Conservation (phyloP, 2,888 invertebrate genomes). For the Epistrophe grossulariae region DNA sequence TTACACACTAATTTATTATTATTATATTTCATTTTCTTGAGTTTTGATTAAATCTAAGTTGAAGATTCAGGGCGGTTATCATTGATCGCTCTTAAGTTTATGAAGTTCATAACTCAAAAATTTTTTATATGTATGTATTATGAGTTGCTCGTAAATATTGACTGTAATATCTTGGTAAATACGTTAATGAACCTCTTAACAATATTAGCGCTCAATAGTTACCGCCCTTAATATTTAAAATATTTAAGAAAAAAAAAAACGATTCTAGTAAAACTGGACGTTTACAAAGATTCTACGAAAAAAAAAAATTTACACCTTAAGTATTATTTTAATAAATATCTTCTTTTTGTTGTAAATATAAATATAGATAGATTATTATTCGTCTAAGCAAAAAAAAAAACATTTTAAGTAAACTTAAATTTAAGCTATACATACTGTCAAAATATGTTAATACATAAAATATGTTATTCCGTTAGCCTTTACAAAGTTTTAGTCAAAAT, state of each 20-base stretch:
- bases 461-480: constrained; percentile 37
- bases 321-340: constrained; percentile 54
- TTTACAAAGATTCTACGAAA: constrained; percentile 42
- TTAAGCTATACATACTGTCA: constrained; percentile 41
- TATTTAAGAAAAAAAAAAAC: constrained; percentile 14
- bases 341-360: constrained; percentile 57
- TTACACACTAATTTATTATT: constrained; percentile 2
- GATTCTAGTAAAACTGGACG: constrained; percentile 58
- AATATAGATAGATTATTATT: constrained; percentile 42
- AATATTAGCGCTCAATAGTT: too few species aligned
- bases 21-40: constrained; percentile 12
- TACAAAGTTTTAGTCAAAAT: constrained; percentile 40
- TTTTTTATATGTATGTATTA: too few species aligned
- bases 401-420: constrained; percentile 43
- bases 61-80: not conserved
- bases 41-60: not conserved
- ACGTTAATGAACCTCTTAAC: too few species aligned
- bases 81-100: too few species aligned
- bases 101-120: too few species aligned
- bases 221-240: constrained; percentile 1
- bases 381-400: constrained; percentile 44
- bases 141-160: too few species aligned
- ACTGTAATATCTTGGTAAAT: too few species aligned
- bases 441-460: constrained; percentile 43
- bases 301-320: constrained; percentile 30